These are phyloP conservation scores for Pedionomus torquatus DNA, from an alignment of 2,113 vertebrate genomes.

Conservation along the genomic window DNA sequence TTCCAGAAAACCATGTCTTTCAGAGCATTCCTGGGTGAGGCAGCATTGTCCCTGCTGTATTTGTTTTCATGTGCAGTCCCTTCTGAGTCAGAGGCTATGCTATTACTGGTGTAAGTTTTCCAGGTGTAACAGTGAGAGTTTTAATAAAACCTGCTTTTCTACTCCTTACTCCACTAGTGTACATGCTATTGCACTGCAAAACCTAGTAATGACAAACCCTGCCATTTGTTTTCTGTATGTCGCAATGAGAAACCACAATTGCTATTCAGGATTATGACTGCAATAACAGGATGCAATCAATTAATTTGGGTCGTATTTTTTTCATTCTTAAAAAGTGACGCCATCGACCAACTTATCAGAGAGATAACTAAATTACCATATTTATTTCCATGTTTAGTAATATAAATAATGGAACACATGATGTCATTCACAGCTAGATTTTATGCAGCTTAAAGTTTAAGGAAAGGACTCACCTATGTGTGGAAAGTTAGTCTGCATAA, in stretches of 20 bases:
- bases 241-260: background rate
- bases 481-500: background rate
- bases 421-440: background rate
- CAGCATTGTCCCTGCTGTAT: background rate
- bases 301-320: background rate
- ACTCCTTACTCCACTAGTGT: background rate
- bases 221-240: background rate
- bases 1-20: background rate
- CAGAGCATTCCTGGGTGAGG: background rate
- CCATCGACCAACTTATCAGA: background rate
- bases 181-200: background rate
- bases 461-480: background rate
- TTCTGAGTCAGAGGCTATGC: background rate
- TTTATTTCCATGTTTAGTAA: background rate
- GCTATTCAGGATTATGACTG: background rate
- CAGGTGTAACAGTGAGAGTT: background rate
- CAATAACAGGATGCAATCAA: background rate
- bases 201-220: background rate
- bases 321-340: background rate
- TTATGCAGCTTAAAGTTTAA: background rate
- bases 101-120: background rate
- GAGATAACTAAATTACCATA: background rate
- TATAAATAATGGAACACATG: background rate
- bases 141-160: background rate
- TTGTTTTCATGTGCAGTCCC: background rate